Base-by-base conservation (phyloP, 2,797 vertebrate genomes). In the Ptychobarbus kaznakovi region DNA sequence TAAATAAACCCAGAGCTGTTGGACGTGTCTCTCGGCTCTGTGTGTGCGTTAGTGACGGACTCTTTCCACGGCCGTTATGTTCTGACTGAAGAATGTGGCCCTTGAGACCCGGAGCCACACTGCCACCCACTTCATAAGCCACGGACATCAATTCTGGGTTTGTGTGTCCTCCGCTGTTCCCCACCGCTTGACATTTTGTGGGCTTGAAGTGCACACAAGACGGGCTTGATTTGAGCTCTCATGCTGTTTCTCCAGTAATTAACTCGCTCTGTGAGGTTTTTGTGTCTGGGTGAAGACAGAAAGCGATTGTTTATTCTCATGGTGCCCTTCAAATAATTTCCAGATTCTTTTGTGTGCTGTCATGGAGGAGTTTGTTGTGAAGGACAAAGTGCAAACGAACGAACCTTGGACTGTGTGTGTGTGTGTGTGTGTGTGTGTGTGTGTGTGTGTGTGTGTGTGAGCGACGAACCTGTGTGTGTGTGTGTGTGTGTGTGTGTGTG, bases 151-250 rank as follows among this genome's bases (percentile, higher is more conserved):
- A 92, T 90, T 83, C 10, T 22, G 87, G 90, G 93, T 88, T 90
- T 83, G 83, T 72, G 49, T 51, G 49, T 86, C 86, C 84, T 90
- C 90, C 11, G 38, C 86, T 51, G 49, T 86, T 85, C 83, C 90
- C 90, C 6, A n/a, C 86, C 22, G 86, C 32, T 81, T 94, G 94
- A 94, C 95, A 93, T 95, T 94, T 93, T 87, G 86, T 82, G 86
- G 87, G 82, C 66, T 87, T 49, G 82, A 87, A 84, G 74, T 61
- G 83, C 63, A 77, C 84, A 58, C 12, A 58, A 61, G 77, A 81
- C 40, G 10, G 68, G 28, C 51, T 61, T 40, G 20, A 74, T 86
- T 73, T 80, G 42, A 53, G 58, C 51, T 46, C 46, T 78, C 65
- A 28, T 58, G 83, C 87, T 85, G 87, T 79, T 82, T 65, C 58